Conservation (phyloP, 2,113 vertebrate genomes). For the Charina bottae region DNA sequence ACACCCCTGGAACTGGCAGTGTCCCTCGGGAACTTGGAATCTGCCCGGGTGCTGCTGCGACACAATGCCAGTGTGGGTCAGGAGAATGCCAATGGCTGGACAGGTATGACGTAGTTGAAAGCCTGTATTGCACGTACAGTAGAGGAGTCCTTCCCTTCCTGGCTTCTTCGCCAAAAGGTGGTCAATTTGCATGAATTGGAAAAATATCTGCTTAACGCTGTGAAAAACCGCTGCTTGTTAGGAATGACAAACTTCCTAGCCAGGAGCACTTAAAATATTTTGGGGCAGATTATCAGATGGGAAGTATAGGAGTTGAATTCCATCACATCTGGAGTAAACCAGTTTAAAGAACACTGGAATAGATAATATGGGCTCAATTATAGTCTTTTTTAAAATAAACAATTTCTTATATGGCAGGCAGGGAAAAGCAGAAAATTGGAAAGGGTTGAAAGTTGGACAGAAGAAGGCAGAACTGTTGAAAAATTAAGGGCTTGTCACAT, state of each 20-base stretch:
- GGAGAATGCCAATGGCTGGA: constrained; percentile 88
- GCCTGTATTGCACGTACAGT: background rate
- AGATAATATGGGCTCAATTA: background rate
- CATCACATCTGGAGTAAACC: too few species aligned
- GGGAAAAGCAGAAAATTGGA: background rate
- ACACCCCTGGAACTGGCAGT: constrained; percentile 91
- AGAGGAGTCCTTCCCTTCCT: background rate
- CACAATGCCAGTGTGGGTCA: constrained; percentile 86
- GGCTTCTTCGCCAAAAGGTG: background rate
- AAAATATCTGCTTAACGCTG: background rate
- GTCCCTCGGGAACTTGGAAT: constrained; percentile 91
- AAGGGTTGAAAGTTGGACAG: background rate
- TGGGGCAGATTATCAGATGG: background rate
- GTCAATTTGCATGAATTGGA: background rate
- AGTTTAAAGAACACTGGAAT: too few species aligned
- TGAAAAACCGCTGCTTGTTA: background rate
- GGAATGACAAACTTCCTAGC: background rate
- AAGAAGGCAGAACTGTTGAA: background rate
- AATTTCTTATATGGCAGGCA: background rate
- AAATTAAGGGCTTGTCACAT: background rate
- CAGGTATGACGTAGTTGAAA: constrained; percentile 72
- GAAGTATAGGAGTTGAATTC: background rate
- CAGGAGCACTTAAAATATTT: background rate
- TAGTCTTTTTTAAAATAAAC: background rate
- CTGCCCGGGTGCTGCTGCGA: constrained; percentile 85